A percentile compares a stretch with the other conserved stretches of the same genome.
These are phyloP conservation scores for Drosophila gaucha DNA, from an alignment of 2,888 invertebrate genomes.

Conservation along the genomic window DNA sequence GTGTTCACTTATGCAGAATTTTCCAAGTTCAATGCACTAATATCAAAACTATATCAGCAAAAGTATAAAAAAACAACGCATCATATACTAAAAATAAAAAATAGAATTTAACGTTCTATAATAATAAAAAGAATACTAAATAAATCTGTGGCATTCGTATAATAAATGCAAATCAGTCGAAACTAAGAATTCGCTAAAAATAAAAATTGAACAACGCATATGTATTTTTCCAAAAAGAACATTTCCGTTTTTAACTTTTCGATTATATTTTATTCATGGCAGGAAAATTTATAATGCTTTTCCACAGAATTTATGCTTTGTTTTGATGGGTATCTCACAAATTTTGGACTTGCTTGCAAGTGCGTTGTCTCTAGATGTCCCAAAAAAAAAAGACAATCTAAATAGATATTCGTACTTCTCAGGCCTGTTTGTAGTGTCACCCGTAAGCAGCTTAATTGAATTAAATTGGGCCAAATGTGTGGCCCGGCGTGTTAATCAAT, in stretches of 20 bases:
- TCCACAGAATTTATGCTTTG: constrained; percentile 36
- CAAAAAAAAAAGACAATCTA: background rate
- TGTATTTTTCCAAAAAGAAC: constrained; percentile 42
- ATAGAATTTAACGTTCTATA: constrained; percentile 7
- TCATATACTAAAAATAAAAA: constrained; percentile 4
- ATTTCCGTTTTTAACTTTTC: constrained; percentile 56
- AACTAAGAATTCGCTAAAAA: constrained; percentile 28
- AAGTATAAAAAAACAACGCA: background rate
- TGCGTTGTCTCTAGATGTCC: constrained; percentile 6
- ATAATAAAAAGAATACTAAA: constrained; percentile 15
- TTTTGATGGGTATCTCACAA: constrained; percentile 27
- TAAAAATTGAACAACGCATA: constrained; percentile 31
- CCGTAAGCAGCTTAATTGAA: constrained; percentile 68
- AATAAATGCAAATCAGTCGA: constrained; percentile 19
- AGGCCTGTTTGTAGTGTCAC: constrained; percentile 24
- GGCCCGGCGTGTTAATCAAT: constrained; percentile 52
- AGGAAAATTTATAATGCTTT: constrained; percentile 1
- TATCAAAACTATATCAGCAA: background rate
- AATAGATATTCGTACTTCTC: constrained; percentile 20
- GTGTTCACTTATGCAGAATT: no score
- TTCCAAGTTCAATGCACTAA: constrained; percentile 33
- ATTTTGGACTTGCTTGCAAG: background rate
- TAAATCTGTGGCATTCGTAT: constrained; percentile 38
- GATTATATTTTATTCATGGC: constrained; percentile 6
- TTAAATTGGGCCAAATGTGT: constrained; percentile 70